Evolutionary conservation across 2,888 invertebrate species (phyloP).

Genomic region (Eubasilissa splendida): DNA sequence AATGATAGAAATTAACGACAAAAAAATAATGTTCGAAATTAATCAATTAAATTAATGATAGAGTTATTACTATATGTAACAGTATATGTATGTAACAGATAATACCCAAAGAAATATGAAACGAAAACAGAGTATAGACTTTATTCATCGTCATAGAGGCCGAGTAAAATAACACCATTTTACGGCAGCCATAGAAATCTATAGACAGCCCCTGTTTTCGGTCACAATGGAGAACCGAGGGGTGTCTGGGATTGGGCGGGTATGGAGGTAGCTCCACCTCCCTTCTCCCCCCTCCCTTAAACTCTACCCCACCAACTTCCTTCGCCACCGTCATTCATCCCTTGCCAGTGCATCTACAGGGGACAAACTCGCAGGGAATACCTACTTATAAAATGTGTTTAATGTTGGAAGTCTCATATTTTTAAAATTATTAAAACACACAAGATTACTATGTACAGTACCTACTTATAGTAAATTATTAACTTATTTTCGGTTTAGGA

Average conservation of each 20-base stretch:
- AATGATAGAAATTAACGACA: too few species aligned
- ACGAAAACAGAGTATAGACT: not conserved
- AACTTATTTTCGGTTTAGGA: too few species aligned
- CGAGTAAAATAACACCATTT: conserved; percentile 3
- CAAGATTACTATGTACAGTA: too few species aligned
- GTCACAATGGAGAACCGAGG: conserved; percentile 53
- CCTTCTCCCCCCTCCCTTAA: conserved; percentile 34
- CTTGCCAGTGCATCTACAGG: conserved; percentile 37
- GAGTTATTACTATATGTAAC: too few species aligned
- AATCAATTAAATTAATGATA: too few species aligned
- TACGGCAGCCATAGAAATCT: conserved; percentile 8
- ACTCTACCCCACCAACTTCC: conserved; percentile 20
- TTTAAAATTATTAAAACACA: too few species aligned
- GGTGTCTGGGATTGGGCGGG: conserved; percentile 40
- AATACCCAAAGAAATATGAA: not conserved
- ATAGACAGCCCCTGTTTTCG: conserved; percentile 41
- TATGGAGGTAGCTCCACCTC: conserved; percentile 44
- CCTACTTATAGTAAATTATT: too few species aligned
- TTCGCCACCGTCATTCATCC: conserved; percentile 29
- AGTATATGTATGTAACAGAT: too few species aligned
- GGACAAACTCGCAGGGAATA: conserved; percentile 42
- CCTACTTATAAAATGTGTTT: not conserved
- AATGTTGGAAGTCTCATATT: not conserved
- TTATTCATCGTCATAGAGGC: too few species aligned
- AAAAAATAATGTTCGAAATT: too few species aligned